These are phyloP conservation scores for Lucifuga dentata DNA, from an alignment of 2,113 vertebrate genomes.

Conservation along the genomic window DNA sequence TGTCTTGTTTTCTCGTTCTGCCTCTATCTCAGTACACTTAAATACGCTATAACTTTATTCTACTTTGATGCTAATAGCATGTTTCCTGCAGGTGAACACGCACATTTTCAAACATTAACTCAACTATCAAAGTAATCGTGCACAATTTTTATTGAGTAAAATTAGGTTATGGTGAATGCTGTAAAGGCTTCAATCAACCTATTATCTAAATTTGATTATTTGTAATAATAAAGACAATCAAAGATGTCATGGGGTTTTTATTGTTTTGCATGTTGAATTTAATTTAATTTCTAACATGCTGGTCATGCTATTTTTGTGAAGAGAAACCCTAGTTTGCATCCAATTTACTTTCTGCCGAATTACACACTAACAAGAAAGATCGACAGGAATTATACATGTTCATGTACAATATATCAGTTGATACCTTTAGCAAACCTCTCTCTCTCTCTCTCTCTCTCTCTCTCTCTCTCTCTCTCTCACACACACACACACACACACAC, in stretches of 20 bases:
- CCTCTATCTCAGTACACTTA: constrained; percentile 1
- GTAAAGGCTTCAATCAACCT: too few relatives aligned
- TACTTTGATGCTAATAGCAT: constrained; percentile 8
- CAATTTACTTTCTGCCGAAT: not conserved
- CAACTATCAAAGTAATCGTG: too few relatives aligned
- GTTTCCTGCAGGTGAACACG: constrained; percentile 31
- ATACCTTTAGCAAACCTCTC: not conserved
- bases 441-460: not conserved
- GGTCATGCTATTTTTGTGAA: not conserved
- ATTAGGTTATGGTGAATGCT: too few relatives aligned
- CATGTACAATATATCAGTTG: too few relatives aligned
- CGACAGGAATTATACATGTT: too few relatives aligned
- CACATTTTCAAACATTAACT: too few relatives aligned
- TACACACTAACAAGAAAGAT: too few relatives aligned
- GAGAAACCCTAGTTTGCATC: not conserved
- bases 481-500: constrained; percentile 1
- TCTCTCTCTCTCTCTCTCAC: not conserved
- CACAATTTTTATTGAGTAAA: too few relatives aligned
- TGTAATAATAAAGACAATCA: too few relatives aligned
- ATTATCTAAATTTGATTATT: too few relatives aligned
- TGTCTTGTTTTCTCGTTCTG: not conserved
- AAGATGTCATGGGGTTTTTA: too few relatives aligned
- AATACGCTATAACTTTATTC: constrained; percentile 11
- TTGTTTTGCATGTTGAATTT: constrained; percentile 12
- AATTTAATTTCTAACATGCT: constrained; percentile 22